Base-by-base conservation (phyloP, 1,140 invertebrate genomes). In the Drosophila neocordata region DNA sequence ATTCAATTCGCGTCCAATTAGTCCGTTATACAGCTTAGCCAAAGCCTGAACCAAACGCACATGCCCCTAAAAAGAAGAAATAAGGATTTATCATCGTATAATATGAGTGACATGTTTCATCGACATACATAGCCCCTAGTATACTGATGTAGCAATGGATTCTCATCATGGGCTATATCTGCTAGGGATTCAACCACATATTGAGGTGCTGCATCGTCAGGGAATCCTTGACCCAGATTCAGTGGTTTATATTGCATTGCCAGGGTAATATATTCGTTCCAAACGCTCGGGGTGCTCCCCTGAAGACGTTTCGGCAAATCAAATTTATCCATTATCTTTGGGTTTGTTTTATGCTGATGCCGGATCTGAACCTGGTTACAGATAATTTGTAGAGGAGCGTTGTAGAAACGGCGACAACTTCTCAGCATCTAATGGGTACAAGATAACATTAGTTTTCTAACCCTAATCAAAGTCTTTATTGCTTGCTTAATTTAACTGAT, bases 221-320 rank as follows among this genome's bases (percentile, higher is more conserved):
- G 98, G 92, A 99, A 99, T 2, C 99, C 99, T 94, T 99, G 98
- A 0, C 99, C 99, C 35, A 99, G 93, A 93, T 99, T 99, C 9
- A 98, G 91, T 1, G 98, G 97, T 82, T 99, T 97, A 82, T 97
- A 94, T 78, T 99, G 95, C 51, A 94, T 89, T 20, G 97, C 97
- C 48, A 99, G 91, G 67, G 96, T 94, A 66, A 97, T 97, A 91
- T 99, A 99, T 92, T 99, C 98, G 22, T 98, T 97, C 98, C 93
- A 94, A 1, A 94, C 93, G 77, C 93, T 94, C 68, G 93, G 93
- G 82, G 93, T 92, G n/a, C 94, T 93, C 63, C 94, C 93, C 41
- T 93, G 93, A 73, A 94, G 93, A 15, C 94, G 92, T 11, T 92
- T 88, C 2, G 94, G 94, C n/a, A 95, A 82, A 62, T 91, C 92